Evolutionary conservation across 2,113 vertebrate species (phyloP).

Genomic region (Acrocephalus kingi): DNA sequence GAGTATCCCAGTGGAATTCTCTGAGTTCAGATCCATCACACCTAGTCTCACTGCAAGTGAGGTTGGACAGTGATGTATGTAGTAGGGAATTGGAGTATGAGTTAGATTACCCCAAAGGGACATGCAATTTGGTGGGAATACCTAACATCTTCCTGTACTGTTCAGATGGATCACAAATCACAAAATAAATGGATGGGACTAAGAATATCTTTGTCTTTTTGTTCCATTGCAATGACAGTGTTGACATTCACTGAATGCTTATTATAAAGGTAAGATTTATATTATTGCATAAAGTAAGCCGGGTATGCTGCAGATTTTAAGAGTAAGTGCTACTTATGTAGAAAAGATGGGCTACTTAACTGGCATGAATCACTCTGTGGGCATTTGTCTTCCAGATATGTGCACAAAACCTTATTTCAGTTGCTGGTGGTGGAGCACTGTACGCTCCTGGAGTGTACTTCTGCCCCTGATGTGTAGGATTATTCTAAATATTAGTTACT

Average conservation of each 20-base stretch:
- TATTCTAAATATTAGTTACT: background rate
- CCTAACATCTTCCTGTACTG: background rate
- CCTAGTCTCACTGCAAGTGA: background rate
- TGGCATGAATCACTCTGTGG: background rate
- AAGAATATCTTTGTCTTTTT: conserved; percentile 18
- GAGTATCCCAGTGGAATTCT: background rate
- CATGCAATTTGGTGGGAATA: background rate
- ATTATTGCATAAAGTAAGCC: background rate
- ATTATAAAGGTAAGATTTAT: conserved; percentile 7
- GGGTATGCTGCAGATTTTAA: background rate
- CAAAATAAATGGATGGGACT: background rate
- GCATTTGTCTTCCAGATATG: background rate
- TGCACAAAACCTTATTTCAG: background rate
- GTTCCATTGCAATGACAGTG: background rate
- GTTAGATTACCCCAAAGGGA: conserved; percentile 41
- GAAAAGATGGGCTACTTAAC: background rate
- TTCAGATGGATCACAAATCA: conserved; percentile 28
- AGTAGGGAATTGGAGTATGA: conserved; percentile 16
- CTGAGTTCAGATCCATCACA: conserved; percentile 40
- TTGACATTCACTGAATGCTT: conserved; percentile 5
- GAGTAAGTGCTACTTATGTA: background rate
- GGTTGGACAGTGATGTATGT: conserved; percentile 45
- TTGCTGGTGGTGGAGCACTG: background rate
- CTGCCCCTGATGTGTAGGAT: background rate
- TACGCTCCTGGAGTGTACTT: background rate